Percentiles rank a stretch among this genome's conserved stretches.
These are phyloP conservation scores for Erythrocercus mccallii DNA, from an alignment of 2,113 vertebrate genomes.

Conservation along the genomic window DNA sequence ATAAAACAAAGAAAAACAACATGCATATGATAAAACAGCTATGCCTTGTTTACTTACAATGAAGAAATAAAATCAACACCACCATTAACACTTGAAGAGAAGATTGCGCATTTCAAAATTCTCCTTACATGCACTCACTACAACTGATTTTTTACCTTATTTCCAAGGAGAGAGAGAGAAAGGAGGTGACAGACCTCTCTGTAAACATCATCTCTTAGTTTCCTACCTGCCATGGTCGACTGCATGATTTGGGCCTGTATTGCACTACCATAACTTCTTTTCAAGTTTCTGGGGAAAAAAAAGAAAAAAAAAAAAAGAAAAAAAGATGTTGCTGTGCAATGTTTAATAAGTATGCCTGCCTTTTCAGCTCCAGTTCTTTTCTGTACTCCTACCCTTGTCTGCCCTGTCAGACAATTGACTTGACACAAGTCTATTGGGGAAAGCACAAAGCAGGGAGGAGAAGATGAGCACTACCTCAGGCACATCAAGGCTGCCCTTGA, in stretches of 20 bases:
- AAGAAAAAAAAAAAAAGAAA: no score
- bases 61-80: neutral
- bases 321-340: fast-evolving
- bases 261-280: neutral
- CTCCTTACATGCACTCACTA: neutral
- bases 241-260: neutral
- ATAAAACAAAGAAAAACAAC: neutral
- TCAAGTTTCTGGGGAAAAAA: neutral
- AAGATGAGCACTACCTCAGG: neutral
- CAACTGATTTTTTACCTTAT: neutral
- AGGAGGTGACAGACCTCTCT: neutral
- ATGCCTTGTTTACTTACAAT: neutral
- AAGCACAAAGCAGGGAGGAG: neutral
- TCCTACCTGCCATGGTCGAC: neutral
- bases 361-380: neutral
- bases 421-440: neutral
- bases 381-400: neutral
- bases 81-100: neutral
- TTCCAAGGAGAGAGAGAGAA: neutral
- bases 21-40: neutral
- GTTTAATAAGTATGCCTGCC: neutral
- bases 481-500: neutral
- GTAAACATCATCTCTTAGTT: neutral
- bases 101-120: neutral
- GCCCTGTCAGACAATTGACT: neutral